A percentile compares a stretch with the other conserved stretches of the same genome.
These are phyloP conservation scores for Scomber colias DNA, from an alignment of 2,113 vertebrate genomes.

Conservation along the genomic window DNA sequence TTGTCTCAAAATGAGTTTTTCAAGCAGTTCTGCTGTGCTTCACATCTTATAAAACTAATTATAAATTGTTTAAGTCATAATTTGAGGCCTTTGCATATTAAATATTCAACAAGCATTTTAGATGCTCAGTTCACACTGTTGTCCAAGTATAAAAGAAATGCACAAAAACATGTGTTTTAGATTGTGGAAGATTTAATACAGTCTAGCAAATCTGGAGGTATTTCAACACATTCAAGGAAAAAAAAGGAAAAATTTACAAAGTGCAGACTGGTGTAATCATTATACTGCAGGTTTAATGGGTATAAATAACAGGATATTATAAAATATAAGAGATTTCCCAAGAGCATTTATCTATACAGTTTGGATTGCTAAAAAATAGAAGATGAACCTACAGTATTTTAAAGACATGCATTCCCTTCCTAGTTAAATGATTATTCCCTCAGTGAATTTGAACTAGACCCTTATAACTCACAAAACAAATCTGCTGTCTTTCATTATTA, in stretches of 20 bases:
- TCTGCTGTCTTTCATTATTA: not conserved
- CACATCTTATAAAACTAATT: too few species aligned
- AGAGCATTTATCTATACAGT: constrained; percentile 67
- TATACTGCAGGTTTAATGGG: constrained; percentile 5
- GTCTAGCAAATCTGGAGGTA: constrained; percentile 56
- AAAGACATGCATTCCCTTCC: constrained; percentile 45
- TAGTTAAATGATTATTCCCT: not conserved
- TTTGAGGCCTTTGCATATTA: too few species aligned
- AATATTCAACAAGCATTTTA: too few species aligned
- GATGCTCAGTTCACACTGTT: too few species aligned
- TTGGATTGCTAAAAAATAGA: constrained; percentile 56
- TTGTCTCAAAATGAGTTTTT: too few species aligned
- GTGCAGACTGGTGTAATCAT: constrained; percentile 26
- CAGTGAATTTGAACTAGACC: constrained; percentile 13
- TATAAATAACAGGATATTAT: constrained; percentile 66
- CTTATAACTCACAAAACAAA: constrained; percentile 20
- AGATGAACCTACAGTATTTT: constrained; percentile 28
- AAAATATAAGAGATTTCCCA: constrained; percentile 68
- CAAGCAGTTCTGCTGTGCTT: too few species aligned
- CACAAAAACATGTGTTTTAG: not conserved
- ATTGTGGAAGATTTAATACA: constrained; percentile 66
- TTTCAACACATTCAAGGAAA: constrained; percentile 50
- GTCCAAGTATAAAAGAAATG: not conserved
- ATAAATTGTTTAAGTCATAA: too few species aligned
- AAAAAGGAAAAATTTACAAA: constrained; percentile 46